Percentiles rank a stretch among this genome's conserved stretches.
Evolutionary conservation across 1,140 invertebrate species (phyloP).

Genomic region (Conus ventricosus): DNA sequence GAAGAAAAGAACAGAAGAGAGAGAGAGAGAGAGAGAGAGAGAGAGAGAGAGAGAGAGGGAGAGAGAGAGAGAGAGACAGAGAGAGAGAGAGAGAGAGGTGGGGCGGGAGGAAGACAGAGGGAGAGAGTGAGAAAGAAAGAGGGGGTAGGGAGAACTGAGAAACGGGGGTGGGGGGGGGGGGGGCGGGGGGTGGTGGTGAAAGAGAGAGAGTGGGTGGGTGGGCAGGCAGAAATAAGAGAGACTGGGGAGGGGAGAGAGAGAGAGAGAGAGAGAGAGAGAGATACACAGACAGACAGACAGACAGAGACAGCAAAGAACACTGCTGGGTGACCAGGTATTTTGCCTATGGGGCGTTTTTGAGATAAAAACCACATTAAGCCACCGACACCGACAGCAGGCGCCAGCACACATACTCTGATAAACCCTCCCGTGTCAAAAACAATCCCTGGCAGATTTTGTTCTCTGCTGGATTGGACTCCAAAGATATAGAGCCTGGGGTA

Average conservation of each 20-base stretch:
- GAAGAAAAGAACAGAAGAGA: background rate
- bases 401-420: too few relatives aligned
- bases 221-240: background rate
- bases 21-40: slow-evolving; percentile 14
- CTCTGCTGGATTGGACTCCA: too few relatives aligned
- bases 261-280: background rate
- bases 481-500: too few relatives aligned
- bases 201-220: too few relatives aligned
- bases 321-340: too few relatives aligned
- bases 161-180: background rate
- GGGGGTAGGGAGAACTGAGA: background rate
- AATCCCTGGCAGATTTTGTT: too few relatives aligned
- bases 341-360: too few relatives aligned
- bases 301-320: background rate
- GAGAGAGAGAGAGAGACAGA: background rate
- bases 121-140: slow-evolving; percentile 25
- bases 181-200: background rate
- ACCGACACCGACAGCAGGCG: too few relatives aligned
- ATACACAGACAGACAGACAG: background rate
- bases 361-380: too few relatives aligned
- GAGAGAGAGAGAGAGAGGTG: slow-evolving; percentile 10
- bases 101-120: slow-evolving; percentile 6
- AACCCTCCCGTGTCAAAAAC: too few relatives aligned
- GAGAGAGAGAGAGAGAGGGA: background rate
- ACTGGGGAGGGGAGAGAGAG: background rate